Conservation (phyloP, 2,113 vertebrate genomes). For the Marmota monax region DNA sequence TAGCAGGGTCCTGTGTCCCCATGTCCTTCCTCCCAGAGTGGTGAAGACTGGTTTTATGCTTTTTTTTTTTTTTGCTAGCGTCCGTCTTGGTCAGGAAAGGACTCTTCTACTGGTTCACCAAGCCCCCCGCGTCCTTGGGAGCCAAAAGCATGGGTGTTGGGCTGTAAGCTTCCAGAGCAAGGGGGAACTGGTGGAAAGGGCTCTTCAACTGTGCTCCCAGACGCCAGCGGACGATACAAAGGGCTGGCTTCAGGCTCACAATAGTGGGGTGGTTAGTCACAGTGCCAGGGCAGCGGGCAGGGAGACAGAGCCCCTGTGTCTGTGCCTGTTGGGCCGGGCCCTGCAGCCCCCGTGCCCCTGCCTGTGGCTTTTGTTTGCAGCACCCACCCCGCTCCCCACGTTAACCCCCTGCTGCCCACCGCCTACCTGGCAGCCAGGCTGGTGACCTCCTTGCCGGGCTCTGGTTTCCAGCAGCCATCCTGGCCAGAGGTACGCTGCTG, state of each 20-base stretch:
- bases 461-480: neutral
- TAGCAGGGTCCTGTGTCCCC: neutral
- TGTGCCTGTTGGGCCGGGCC: conserved; percentile 42
- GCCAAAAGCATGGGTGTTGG: neutral
- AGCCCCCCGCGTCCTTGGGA: neutral
- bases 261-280: conserved; percentile 73
- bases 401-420: conserved; percentile 76
- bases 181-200: neutral
- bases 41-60: neutral
- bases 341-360: conserved; percentile 24
- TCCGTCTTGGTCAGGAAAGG: neutral
- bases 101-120: neutral
- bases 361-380: conserved; percentile 31
- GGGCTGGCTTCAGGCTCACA: conserved; percentile 72
- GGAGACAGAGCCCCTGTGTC: conserved; percentile 79
- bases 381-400: neutral
- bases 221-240: conserved; percentile 66
- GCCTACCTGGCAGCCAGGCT: conserved; percentile 61
- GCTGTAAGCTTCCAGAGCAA: neutral
- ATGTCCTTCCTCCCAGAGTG: neutral
- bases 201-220: conserved; percentile 56
- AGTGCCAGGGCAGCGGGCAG: conserved; percentile 70
- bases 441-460: neutral
- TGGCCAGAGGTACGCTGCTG: neutral
- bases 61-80: neutral